A percentile compares a stretch with the other conserved stretches of the same genome.
These are phyloP conservation scores for Acanthisitta chloris DNA, from an alignment of 2,113 vertebrate genomes.

Conservation along the genomic window DNA sequence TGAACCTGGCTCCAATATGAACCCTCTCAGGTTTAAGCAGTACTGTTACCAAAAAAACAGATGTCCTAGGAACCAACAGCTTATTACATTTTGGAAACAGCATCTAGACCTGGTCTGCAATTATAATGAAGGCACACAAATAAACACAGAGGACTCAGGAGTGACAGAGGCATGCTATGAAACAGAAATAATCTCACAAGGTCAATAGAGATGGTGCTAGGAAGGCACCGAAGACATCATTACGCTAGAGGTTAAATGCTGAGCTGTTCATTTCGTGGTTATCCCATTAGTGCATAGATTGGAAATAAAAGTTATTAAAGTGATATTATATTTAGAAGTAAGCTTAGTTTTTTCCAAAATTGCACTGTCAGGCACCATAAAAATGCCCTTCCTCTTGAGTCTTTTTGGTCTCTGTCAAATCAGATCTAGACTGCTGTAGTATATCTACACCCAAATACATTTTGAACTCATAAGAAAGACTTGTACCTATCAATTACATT, in stretches of 20 bases:
- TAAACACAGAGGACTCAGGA: background rate
- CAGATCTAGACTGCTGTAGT: background rate
- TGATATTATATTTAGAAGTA: background rate
- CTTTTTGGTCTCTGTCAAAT: background rate
- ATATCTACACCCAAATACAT: background rate
- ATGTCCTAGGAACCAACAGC: background rate
- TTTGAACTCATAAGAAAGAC: background rate
- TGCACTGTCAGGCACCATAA: background rate
- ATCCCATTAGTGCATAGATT: background rate
- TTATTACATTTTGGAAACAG: background rate
- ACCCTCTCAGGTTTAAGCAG: background rate
- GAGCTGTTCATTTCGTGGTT: background rate
- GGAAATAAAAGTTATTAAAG: background rate
- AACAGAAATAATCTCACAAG: background rate
- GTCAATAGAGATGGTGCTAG: background rate
- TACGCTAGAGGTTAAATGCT: background rate
- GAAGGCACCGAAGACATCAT: background rate
- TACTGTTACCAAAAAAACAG: background rate
- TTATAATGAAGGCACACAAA: background rate
- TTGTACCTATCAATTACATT: background rate
- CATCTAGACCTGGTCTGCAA: background rate
- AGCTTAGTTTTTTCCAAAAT: background rate
- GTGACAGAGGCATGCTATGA: background rate
- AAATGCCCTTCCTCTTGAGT: background rate
- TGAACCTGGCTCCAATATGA: background rate